phyloP scores from a whole-genome alignment of 2,888 invertebrate species.

The Nymphalis urticae region DNA sequence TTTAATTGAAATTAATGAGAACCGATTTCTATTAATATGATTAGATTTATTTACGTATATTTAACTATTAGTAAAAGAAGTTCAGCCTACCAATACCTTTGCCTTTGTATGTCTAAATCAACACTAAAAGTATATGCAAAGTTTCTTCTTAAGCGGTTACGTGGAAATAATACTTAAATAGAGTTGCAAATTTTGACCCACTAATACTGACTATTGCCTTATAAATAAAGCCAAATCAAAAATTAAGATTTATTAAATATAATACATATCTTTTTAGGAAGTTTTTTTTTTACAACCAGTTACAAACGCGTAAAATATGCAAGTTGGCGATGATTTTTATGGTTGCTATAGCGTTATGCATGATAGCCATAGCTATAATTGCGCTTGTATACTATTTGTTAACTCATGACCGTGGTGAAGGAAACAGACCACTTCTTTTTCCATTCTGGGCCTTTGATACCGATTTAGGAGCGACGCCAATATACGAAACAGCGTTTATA shows the following conservation, averaged over 20 bases:
- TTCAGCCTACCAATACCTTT: too few species aligned
- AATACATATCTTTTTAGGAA: constrained; percentile 43
- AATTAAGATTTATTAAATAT: neutral
- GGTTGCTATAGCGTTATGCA: constrained; percentile 38
- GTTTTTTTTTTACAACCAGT: constrained; percentile 54
- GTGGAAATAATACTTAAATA: too few species aligned
- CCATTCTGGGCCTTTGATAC: constrained; percentile 55
- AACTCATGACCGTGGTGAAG: constrained; percentile 43
- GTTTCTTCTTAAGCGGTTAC: too few species aligned
- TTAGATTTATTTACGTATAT: too few species aligned
- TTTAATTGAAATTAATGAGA: too few species aligned
- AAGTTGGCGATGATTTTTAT: constrained; percentile 45
- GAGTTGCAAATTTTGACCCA: too few species aligned
- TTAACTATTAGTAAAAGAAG: too few species aligned
- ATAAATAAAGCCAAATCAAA: neutral
- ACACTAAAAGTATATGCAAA: too few species aligned
- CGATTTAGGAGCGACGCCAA: constrained; percentile 52
- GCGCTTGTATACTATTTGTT: constrained; percentile 46
- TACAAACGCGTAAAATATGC: constrained; percentile 55
- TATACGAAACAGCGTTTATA: constrained; percentile 54
- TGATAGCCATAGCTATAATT: constrained; percentile 42
- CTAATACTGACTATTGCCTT: too few species aligned
- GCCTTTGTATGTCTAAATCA: too few species aligned
- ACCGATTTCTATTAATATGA: too few species aligned
- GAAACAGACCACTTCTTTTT: constrained; percentile 52